Base-by-base conservation (phyloP, 2,113 vertebrate genomes). In the Elanus axillaris region DNA sequence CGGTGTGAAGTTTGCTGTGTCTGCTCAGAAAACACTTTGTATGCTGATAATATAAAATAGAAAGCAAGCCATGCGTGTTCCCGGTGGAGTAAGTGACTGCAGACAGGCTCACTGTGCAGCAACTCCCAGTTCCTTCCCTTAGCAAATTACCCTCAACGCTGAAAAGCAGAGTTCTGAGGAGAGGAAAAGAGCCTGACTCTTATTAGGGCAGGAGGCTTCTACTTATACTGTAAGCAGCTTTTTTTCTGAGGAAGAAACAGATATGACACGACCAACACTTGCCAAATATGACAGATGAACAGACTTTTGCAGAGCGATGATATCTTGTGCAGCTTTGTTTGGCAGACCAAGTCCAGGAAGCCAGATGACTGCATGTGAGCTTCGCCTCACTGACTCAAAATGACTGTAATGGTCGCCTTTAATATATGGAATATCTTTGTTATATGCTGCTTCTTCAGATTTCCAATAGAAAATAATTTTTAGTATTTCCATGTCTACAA, bases 231-330 rank as follows among this genome's bases (percentile, higher is more conserved):
- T 55, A 32, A 43, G 14, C 16, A 79, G 36, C 17, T 64, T 36
- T 69, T 63, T 85, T 77, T 16, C 34, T 63, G 26, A 68, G 67
- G 32, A 81, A 80, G 72, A 87, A 96, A 92, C 81, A 87, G 64
- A 31, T 73, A 93, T 47, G 93, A 93, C 58, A 83, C 6, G 38
- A 78, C 18, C 47, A 85, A 38, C 40, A 82, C 78, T 85, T 97
- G 79, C 82, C 92, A 95, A 95, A 50, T 81, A 34, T 78, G 80
- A 85, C 73, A 97, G 95, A 97, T 86, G 74, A 95, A 68, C 58
- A 69, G 72, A 42, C 14, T 87, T 95, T 12, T 86, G 59, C 25
- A 66, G 91, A 87, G 80, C 77, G 88, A 75, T 67, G 32, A 40
- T 93, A 60, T 64, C 77, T 96, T 90, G 93, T 80, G 38, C 52